A percentile compares a stretch with the other conserved stretches of the same genome.
phyloP scores from a whole-genome alignment of 2,113 vertebrate species.

The Podarcis raffonei region DNA sequence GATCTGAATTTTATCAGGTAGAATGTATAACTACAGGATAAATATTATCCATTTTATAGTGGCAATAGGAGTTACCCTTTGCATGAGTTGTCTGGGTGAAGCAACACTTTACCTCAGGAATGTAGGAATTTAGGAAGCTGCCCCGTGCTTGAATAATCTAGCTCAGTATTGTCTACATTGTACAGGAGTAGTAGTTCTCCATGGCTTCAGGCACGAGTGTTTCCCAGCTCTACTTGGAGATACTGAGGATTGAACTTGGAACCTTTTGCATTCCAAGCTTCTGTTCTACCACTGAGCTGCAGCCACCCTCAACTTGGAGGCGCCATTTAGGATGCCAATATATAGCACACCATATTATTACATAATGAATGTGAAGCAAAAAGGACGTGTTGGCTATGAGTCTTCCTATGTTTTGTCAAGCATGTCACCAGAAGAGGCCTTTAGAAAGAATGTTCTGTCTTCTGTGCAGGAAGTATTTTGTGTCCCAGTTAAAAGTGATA shows the following conservation, averaged over 20 bases:
- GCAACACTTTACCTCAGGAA: background rate
- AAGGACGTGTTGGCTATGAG: background rate
- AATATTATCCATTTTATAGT: background rate
- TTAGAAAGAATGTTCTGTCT: background rate
- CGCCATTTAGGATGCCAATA: background rate
- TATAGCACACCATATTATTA: background rate
- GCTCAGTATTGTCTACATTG: background rate
- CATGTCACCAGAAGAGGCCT: background rate
- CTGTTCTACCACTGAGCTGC: background rate
- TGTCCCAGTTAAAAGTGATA: background rate
- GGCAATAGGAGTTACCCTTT: background rate
- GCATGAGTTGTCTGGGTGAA: background rate
- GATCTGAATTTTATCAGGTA: background rate
- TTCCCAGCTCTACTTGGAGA: background rate
- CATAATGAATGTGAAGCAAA: background rate
- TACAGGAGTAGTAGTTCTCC: background rate
- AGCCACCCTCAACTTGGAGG: background rate
- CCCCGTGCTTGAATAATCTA: background rate
- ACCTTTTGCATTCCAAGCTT: background rate
- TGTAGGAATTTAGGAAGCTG: background rate
- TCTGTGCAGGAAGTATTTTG: background rate
- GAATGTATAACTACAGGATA: background rate
- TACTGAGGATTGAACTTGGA: background rate
- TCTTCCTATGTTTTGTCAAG: background rate
- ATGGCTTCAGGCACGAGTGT: background rate